Base-by-base conservation (phyloP, 2,888 invertebrate genomes). In the Polydrusus tereticollis region DNA sequence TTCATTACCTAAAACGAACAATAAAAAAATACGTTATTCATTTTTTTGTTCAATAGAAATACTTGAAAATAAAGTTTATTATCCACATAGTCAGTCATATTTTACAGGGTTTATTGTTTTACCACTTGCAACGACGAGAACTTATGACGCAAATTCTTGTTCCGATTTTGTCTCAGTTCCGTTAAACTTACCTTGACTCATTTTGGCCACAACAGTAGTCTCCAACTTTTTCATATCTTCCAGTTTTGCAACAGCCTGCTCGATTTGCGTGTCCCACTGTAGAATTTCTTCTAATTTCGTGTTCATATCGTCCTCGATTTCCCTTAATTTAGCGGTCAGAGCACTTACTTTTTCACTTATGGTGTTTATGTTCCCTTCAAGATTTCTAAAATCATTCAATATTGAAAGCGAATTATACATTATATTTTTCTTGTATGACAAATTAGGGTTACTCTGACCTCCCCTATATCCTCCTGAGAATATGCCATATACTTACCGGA, bases 151-250 rank as follows among this genome's bases (percentile, higher is more conserved):
- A n/a, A n/a, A n/a, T n/a, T n/a, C n/a, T n/a, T n/a, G n/a, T n/a
- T n/a, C n/a, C n/a, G n/a, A n/a, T n/a, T n/a, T n/a, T n/a, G 29
- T 43, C 7, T 52, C 1, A 52, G 10, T n/a, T 52, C 2, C 2
- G 7, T 38, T 21, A 43, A 8, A 2, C 10, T 69, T 60, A 74
- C 74, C 75, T 73, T 75, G 63, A 36, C 33, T 71, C 7, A 50
- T 36, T 67, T 77, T 78, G 5, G 86, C 66, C 86, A 84, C 38
- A 86, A 78, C 20, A 26, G 83, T 82, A 10, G 78, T 80, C 69
- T 88, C 85, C 76, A 89, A 88, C 21, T 86, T 87, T 14, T 84
- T 82, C 73, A 90, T 81, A 78, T 89, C 90, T 57, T 87, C 87
- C 73, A 89, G 83, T 72, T 88, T 88, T 10, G 85, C 85, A 60